phyloP scores from a whole-genome alignment of 2,888 invertebrate genomes.

The Rhagium mordax region DNA sequence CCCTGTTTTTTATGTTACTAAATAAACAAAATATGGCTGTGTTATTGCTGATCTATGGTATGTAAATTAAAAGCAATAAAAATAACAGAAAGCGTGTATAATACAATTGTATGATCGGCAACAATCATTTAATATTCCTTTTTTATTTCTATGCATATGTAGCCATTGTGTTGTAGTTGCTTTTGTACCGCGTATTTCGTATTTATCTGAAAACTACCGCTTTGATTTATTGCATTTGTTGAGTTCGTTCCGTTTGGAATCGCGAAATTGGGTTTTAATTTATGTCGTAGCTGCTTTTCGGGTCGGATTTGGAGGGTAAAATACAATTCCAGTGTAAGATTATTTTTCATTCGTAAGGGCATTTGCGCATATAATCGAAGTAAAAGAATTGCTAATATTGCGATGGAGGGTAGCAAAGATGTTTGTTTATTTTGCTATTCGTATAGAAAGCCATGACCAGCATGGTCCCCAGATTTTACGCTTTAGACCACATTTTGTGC shows the following conservation, averaged over 20 bases:
- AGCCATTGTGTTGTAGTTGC: background rate
- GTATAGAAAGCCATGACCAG: no score
- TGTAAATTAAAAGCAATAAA: background rate
- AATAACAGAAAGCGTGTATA: background rate
- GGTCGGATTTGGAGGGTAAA: background rate
- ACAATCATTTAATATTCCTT: background rate
- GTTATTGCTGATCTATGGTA: background rate
- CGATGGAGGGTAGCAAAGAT: no score
- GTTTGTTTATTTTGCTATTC: no score
- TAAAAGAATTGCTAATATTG: no score
- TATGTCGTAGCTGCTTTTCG: background rate
- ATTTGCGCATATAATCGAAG: no score
- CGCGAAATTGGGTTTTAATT: background rate
- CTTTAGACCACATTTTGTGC: no score
- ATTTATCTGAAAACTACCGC: background rate
- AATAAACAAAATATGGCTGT: background rate
- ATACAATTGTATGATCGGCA: background rate
- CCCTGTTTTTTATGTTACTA: background rate
- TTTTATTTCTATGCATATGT: background rate
- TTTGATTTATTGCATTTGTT: background rate
- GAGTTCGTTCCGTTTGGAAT: background rate
- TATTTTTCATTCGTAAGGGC: background rate
- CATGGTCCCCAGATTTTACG: no score
- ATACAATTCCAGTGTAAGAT: background rate
- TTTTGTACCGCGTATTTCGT: background rate